Evolutionary conservation across 1,140 invertebrate genomes (phyloP), one percentile per base, ranked within the genome.

Genomic region (Neotoxoptera formosana): DNA sequence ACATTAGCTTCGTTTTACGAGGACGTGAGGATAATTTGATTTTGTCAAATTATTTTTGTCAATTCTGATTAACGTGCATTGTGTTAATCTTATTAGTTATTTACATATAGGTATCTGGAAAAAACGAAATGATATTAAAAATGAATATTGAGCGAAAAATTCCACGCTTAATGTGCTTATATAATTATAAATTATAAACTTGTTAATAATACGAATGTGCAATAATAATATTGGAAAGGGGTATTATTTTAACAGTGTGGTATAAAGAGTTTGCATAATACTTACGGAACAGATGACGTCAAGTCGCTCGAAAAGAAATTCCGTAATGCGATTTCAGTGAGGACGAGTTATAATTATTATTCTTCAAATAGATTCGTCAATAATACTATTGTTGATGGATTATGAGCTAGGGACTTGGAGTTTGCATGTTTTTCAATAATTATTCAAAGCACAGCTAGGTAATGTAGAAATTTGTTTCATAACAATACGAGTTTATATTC

Each of bases 1-100:
- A 87, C 84, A 48, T 87, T 86, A 86, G 23, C 30, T 87, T 48
- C 30, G 84, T 48, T 86, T 86, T 86, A 47, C 30, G 84, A n/a
- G 41, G 45, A 87, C 45, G 30, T 7, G 41, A 36, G 41, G 25
- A 41, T 41, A 48, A 87, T 48, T 87, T 87, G 84, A 87, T 87
- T 87, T 88, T 17, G n/a, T 21, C 48, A 20, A 48, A 88, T 88
- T 48, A 45, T 45, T 83, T 3, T 30, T 36, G 45, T 86, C 45
- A 51, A 88, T 88, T 51, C 30, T 34, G 30, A 88, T 51, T 51
- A 34, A 30, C n/a, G 20, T 88, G n/a, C 34, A 88, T 45, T 17
- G 60, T 76, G 60, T 76, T 76, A 76, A 76, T 76, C 60, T n/a
- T n/a, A 14, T n/a, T n/a, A n/a, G 41, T 41, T n/a, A 20, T 0